phyloP scores from a whole-genome alignment of 2,797 vertebrate species.

The Typhlichthys eigenmanni region DNA sequence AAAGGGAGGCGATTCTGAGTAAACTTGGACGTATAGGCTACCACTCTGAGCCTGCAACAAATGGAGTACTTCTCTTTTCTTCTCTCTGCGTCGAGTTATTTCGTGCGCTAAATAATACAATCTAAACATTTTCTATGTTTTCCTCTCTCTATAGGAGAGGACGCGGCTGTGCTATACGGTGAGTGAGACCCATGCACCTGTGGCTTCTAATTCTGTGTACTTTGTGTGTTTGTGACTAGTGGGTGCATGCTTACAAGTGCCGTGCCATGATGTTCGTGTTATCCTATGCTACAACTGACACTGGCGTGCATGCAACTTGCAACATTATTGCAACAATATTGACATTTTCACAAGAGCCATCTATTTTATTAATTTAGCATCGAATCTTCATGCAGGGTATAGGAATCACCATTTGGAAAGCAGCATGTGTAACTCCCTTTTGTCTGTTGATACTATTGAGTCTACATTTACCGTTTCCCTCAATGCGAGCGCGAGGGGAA shows the following conservation, averaged over 20 bases:
- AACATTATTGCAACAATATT: slow-evolving; percentile 39
- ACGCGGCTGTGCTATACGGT: slow-evolving; percentile 59
- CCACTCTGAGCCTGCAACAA: slow-evolving; percentile 80
- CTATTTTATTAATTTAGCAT: slow-evolving; percentile 31
- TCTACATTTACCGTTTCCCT: slow-evolving; percentile 56
- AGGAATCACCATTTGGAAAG: slow-evolving; percentile 89
- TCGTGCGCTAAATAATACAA: slow-evolving; percentile 49
- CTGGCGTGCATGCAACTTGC: slow-evolving; percentile 32
- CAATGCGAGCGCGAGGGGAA: slow-evolving; percentile 71
- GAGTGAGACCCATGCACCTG: slow-evolving; percentile 67
- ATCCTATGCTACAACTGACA: neutral
- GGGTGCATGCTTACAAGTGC: slow-evolving; percentile 41
- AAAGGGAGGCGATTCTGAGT: slow-evolving; percentile 91
- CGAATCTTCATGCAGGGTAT: slow-evolving; percentile 82
- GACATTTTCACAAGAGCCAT: slow-evolving; percentile 41
- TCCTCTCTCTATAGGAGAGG: slow-evolving; percentile 48
- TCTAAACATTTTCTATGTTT: slow-evolving; percentile 34
- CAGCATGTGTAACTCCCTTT: slow-evolving; percentile 82
- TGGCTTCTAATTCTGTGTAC: slow-evolving; percentile 47
- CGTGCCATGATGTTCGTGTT: slow-evolving; percentile 13
- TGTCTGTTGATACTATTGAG: slow-evolving; percentile 90
- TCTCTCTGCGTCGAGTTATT: slow-evolving; percentile 46
- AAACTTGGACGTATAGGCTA: slow-evolving; percentile 82
- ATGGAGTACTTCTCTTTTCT: slow-evolving; percentile 76
- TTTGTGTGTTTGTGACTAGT: slow-evolving; percentile 31